Evolutionary conservation across 2,113 vertebrate species (phyloP).

Genomic region (Delphinus delphis): DNA sequence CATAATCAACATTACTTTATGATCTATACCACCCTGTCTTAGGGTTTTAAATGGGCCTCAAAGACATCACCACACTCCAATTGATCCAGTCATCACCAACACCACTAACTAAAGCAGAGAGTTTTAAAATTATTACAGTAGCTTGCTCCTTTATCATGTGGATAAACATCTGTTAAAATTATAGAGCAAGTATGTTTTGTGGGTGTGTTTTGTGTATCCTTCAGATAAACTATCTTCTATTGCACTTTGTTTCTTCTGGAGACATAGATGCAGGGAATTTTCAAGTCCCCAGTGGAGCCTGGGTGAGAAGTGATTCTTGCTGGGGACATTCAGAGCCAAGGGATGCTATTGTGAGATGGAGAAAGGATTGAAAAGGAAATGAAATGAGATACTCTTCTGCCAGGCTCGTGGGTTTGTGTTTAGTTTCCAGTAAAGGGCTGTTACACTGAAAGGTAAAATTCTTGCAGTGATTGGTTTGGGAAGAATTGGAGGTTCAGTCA

Average conservation of each 20-base stretch:
- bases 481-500: not conserved
- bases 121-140: not conserved
- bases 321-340: not conserved
- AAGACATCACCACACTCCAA: not conserved
- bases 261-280: not conserved
- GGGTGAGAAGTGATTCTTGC: not conserved
- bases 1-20: not conserved
- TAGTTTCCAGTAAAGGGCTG: not conserved
- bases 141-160: not conserved
- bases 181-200: not conserved
- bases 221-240: not conserved
- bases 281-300: not conserved
- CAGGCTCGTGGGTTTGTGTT: not conserved
- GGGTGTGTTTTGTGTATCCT: not conserved
- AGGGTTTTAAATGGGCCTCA: not conserved
- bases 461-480: not conserved
- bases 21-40: not conserved
- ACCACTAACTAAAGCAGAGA: not conserved
- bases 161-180: slow-evolving; percentile 10
- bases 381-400: not conserved
- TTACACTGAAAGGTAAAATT: not conserved
- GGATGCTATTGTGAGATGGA: not conserved
- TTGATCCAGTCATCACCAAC: not conserved
- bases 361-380: not conserved
- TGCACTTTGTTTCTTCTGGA: not conserved